Evolutionary conservation across 2,797 vertebrate species (phyloP).

Genomic region (Enteromius treurensis): DNA sequence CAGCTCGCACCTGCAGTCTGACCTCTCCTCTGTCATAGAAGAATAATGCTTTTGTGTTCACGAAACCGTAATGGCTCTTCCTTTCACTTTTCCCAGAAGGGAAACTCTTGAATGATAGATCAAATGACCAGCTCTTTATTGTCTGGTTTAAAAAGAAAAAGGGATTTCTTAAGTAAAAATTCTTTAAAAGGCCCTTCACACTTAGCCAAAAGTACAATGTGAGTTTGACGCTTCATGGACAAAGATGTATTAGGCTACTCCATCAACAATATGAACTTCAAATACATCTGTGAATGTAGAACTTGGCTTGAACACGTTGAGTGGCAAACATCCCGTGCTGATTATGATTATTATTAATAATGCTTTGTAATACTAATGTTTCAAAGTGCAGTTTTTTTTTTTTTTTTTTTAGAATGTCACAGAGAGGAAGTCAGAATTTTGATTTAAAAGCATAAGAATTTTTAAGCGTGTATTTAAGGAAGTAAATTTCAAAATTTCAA

Average conservation of each 20-base stretch:
- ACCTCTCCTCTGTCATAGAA: neutral
- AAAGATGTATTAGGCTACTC: neutral
- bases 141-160: constrained; percentile 5
- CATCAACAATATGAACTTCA: neutral
- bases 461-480: neutral
- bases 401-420: neutral
- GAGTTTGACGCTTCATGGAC: neutral
- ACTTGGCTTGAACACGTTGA: neutral
- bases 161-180: constrained; percentile 26
- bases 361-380: neutral
- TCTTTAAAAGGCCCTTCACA: neutral
- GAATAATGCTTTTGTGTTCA: constrained; percentile 27
- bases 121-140: neutral
- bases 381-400: neutral
- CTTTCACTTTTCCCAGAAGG: constrained; percentile 6
- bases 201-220: neutral
- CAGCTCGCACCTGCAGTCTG: neutral
- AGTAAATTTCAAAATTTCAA: too few relatives aligned
- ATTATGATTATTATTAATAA: neutral
- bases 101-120: neutral
- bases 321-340: neutral
- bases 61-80: too few relatives aligned
- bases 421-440: neutral
- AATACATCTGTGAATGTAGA: neutral
- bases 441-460: neutral